These are phyloP conservation scores for Corydoras sp. DNA, from an alignment of 2,113 vertebrate species.

Conservation along the genomic window DNA sequence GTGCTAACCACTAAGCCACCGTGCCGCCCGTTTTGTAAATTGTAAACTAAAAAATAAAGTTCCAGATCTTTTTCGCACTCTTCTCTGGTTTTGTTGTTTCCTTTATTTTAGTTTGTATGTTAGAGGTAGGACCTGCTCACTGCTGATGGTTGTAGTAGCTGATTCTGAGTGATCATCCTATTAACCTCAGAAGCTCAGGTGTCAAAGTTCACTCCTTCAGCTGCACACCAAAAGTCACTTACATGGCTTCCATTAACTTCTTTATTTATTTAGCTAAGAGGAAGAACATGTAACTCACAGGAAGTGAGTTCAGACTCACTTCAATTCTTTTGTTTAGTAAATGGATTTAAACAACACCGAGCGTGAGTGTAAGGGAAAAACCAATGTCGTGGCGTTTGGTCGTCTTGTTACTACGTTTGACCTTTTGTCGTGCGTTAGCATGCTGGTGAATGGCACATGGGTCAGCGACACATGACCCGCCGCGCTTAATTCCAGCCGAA, in stretches of 20 bases:
- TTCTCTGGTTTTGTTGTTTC: neutral
- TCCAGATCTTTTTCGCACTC: no score
- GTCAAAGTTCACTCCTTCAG: conserved; percentile 15
- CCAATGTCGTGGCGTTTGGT: conserved; percentile 37
- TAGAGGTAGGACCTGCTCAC: no score
- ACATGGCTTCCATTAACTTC: neutral
- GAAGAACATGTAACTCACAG: conserved; percentile 19
- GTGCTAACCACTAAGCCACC: no score
- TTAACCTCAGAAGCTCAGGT: conserved; percentile 11
- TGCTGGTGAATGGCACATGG: conserved; percentile 59
- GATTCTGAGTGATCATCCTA: conserved; percentile 4
- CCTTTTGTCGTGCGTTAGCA: conserved; percentile 37
- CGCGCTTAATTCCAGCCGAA: conserved; percentile 71
- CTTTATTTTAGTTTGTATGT: neutral
- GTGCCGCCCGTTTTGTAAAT: no score
- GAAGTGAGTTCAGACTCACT: neutral
- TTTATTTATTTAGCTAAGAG: conserved; percentile 18
- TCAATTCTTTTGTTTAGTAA: conserved; percentile 29
- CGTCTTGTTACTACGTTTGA: conserved; percentile 47
- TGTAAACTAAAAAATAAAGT: no score
- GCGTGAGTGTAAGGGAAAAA: conserved; percentile 22
- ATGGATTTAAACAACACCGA: conserved; percentile 32
- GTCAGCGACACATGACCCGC: conserved; percentile 75
- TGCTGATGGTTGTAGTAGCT: no score
- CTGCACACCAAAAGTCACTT: neutral